Evolutionary conservation across 2,888 invertebrate species (phyloP).

Genomic region (Limnephilus rhombicus): DNA sequence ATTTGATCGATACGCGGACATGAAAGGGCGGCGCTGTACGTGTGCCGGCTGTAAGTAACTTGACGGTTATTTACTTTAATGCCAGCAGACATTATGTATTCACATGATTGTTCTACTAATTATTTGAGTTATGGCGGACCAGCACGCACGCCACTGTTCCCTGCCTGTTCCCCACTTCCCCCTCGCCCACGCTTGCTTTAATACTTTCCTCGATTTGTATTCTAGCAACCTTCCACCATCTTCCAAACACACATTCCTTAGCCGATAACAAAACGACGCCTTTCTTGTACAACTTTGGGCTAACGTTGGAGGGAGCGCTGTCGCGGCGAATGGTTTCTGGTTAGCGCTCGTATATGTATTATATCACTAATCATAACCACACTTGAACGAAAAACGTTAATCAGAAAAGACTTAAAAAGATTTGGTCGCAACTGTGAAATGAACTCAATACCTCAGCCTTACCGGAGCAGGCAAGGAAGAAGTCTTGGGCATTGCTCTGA

Average conservation of each 20-base stretch:
- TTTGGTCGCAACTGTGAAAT: no score
- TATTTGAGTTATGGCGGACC: conserved; percentile 65
- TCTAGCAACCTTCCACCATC: conserved; percentile 47
- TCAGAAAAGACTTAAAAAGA: no score
- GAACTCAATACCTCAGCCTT: no score
- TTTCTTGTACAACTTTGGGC: conserved; percentile 41
- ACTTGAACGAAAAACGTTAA: no score
- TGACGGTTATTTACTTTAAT: conserved; percentile 65
- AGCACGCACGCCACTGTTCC: conserved; percentile 58
- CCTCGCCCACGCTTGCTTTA: background rate
- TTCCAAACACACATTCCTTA: conserved; percentile 56
- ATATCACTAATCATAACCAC: no score
- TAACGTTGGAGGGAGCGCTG: conserved; percentile 29
- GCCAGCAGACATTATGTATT: conserved; percentile 66
- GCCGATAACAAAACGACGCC: conserved; percentile 49
- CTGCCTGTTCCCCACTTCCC: background rate
- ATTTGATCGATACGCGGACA: conserved; percentile 65
- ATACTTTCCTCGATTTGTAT: conserved; percentile 52
- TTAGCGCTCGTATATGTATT: background rate
- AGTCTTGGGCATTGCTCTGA: no score
- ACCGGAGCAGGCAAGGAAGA: no score
- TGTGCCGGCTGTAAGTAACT: conserved; percentile 48
- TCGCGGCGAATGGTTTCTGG: background rate
- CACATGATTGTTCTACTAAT: conserved; percentile 67
- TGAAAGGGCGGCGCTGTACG: conserved; percentile 57